A percentile compares a stretch with the other conserved stretches of the same genome.
Conservation (phyloP, 53 echinoderm and acorn worm species). For the Paracentrotus lividus region DNA sequence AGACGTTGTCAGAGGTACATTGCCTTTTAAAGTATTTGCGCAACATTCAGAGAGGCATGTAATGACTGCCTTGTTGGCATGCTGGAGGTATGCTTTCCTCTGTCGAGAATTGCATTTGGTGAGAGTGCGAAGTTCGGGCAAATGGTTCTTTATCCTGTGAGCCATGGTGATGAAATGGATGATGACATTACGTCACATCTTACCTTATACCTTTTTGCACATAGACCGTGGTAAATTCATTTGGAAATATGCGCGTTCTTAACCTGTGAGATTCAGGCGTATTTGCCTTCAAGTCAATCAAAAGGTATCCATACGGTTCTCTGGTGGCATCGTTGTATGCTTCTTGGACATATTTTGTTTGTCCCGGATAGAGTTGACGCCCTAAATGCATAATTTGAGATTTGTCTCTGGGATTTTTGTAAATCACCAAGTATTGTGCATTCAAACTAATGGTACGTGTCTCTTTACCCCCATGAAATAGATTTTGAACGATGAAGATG, state of each 20-base stretch:
- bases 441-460: constrained; percentile 72
- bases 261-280: constrained; percentile 69
- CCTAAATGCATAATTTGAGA: constrained; percentile 61
- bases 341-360: constrained; percentile 40
- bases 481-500: constrained; percentile 75
- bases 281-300: constrained; percentile 71
- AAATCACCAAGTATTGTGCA: constrained; percentile 74
- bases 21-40: constrained; percentile 76
- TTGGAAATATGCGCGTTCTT: constrained; percentile 68
- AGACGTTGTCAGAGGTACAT: constrained; percentile 61
- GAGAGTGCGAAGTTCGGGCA: constrained; percentile 65
- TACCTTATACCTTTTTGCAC: constrained; percentile 51
- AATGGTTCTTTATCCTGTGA: constrained; percentile 58
- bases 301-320: constrained; percentile 70
- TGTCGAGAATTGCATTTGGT: constrained; percentile 69
- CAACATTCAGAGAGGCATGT: constrained; percentile 79
- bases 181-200: background rate
- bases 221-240: constrained; percentile 63
- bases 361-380: constrained; percentile 64
- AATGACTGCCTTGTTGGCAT: constrained; percentile 60
- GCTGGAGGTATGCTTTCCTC: constrained; percentile 65
- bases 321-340: constrained; percentile 66
- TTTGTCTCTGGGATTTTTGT: constrained; percentile 74
- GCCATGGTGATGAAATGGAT: constrained; percentile 60
- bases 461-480: constrained; percentile 69